Conservation (phyloP, 23 tunicate genomes). For the Ascidia mentula region DNA sequence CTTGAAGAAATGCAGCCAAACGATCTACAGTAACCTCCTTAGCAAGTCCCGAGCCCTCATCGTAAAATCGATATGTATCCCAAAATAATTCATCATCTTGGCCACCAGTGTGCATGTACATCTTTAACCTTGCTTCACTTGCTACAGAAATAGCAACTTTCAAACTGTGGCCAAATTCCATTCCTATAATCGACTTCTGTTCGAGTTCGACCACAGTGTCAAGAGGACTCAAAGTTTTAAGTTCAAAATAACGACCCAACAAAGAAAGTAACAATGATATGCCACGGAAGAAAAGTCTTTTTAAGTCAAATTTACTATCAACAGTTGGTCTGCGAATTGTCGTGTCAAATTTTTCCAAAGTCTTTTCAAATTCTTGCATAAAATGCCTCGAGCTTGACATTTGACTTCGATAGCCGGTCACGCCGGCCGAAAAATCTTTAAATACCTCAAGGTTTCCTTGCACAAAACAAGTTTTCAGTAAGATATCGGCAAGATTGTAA, state of each 20-base stretch:
- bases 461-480: slow-evolving; percentile 2
- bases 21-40: neutral
- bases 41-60: neutral
- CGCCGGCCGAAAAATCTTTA: neutral
- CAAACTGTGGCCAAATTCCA: neutral
- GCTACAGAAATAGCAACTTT: slow-evolving; percentile 36
- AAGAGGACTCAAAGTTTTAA: neutral
- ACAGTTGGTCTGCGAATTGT: neutral
- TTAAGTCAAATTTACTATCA: neutral
- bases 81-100: slow-evolving; percentile 25
- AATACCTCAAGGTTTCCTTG: neutral
- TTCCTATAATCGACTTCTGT: neutral
- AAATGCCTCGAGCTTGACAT: neutral
- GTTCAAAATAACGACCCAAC: neutral
- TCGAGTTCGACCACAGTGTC: slow-evolving; percentile 16
- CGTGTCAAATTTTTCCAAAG: slow-evolving; percentile 4
- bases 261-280: slow-evolving; percentile 15
- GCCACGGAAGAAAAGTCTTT: slow-evolving; percentile 7
- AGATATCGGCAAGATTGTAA: neutral
- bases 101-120: slow-evolving; percentile 8
- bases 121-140: slow-evolving; percentile 24
- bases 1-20: neutral
- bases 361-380: too few relatives aligned
- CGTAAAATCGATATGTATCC: neutral
- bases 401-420: neutral